Evolutionary conservation across 1,140 invertebrate species (phyloP).

Genomic region (Ostrea denselamellosa): DNA sequence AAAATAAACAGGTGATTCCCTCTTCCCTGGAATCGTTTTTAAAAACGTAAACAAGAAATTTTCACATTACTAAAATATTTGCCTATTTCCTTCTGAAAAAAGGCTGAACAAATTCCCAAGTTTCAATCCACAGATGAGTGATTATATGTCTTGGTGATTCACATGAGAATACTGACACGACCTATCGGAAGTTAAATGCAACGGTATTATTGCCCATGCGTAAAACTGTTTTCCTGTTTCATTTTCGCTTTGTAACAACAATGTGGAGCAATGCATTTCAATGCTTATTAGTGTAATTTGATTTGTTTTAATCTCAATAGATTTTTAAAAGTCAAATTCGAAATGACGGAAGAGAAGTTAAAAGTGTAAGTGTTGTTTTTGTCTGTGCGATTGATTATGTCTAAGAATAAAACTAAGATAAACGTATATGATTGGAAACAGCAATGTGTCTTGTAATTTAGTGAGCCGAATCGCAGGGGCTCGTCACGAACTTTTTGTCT

Average conservation of each 20-base stretch:
- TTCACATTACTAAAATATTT: constrained; percentile 9
- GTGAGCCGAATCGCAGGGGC: too few species aligned
- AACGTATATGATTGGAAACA: too few species aligned
- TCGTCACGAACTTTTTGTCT: too few species aligned
- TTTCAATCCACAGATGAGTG: too few species aligned
- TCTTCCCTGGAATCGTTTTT: not conserved
- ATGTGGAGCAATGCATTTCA: not conserved
- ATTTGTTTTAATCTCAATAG: not conserved
- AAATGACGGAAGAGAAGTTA: not conserved
- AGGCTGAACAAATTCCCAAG: too few species aligned
- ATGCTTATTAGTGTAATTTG: not conserved
- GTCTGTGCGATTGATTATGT: not conserved
- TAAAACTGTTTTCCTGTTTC: constrained; percentile 4
- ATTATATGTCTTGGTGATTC: not conserved
- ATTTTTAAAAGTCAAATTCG: not conserved
- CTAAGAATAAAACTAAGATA: too few species aligned
- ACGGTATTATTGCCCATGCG: constrained; percentile 8
- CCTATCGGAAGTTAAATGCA: constrained; percentile 2
- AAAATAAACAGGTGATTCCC: constrained; percentile 27
- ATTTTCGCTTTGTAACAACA: constrained; percentile 18
- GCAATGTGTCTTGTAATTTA: too few species aligned
- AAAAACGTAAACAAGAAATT: constrained; percentile 16
- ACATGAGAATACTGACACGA: constrained; percentile 20
- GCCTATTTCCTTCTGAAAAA: too few species aligned
- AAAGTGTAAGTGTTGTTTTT: not conserved